Conservation (phyloP, 2,888 invertebrate genomes). For the Nomada lathburiana region DNA sequence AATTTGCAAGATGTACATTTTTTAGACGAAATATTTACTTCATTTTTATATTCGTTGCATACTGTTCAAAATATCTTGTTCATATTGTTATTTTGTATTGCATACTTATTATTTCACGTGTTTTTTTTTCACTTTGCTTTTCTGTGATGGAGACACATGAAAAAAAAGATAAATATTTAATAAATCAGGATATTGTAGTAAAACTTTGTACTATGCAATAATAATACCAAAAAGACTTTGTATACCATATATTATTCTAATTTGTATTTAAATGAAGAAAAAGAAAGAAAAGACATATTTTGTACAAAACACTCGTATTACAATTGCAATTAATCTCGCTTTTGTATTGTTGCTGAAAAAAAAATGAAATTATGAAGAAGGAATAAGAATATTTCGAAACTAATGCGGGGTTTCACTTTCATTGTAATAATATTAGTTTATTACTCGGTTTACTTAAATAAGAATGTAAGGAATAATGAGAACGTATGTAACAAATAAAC, state of each 20-base stretch:
- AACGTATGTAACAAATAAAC: slow-evolving; percentile 49
- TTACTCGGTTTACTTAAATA: slow-evolving; percentile 28
- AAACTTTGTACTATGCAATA: slow-evolving; percentile 43
- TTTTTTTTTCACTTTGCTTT: slow-evolving; percentile 25
- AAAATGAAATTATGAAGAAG: slow-evolving; percentile 22
- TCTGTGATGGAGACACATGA: slow-evolving; percentile 9
- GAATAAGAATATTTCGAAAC: slow-evolving; percentile 32
- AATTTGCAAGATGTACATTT: slow-evolving; percentile 45
- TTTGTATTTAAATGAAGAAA: slow-evolving; percentile 47
- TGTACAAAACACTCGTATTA: slow-evolving; percentile 47
- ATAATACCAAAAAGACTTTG: slow-evolving; percentile 54
- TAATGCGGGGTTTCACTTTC: slow-evolving; percentile 25
- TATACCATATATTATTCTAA: slow-evolving; percentile 50
- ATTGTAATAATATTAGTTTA: slow-evolving; percentile 31
- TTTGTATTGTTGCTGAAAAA: slow-evolving; percentile 45
- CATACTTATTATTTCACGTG: slow-evolving; percentile 12
- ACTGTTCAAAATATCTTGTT: slow-evolving; percentile 22
- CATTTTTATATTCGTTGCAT: slow-evolving; percentile 34
- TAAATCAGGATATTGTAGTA: slow-evolving; percentile 32
- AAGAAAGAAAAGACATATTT: slow-evolving; percentile 48
- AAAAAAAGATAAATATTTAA: slow-evolving; percentile 14
- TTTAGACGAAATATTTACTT: slow-evolving; percentile 28
- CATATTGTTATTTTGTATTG: slow-evolving; percentile 29
- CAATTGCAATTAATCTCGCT: slow-evolving; percentile 44
- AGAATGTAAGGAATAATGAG: slow-evolving; percentile 38